A percentile compares a stretch with the other conserved stretches of the same genome.
Conservation (phyloP, 2,113 vertebrate genomes). For the Genyomyrus donnyi region DNA sequence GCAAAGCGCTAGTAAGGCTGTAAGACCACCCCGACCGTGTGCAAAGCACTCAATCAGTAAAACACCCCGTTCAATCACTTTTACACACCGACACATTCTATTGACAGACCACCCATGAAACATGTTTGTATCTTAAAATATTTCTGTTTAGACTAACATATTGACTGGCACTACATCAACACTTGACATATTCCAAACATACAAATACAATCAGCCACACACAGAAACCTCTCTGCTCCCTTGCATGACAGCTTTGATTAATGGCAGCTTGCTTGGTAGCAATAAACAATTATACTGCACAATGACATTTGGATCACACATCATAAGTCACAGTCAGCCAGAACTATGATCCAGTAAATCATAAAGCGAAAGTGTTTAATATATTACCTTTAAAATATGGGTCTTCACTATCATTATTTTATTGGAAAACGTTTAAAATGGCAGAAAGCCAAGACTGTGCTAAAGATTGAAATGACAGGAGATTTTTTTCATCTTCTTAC, state of each 20-base stretch:
- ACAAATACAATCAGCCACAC: slow-evolving; percentile 21
- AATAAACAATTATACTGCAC: slow-evolving; percentile 28
- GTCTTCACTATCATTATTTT: background rate
- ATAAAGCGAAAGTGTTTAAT: slow-evolving; percentile 13
- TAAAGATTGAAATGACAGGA: background rate
- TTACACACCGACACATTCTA: background rate
- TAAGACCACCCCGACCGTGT: background rate
- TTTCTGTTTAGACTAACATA: slow-evolving; percentile 19
- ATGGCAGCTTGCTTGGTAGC: slow-evolving; percentile 18
- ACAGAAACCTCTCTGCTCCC: slow-evolving; percentile 15
- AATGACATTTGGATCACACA: slow-evolving; percentile 22
- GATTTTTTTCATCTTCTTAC: background rate
- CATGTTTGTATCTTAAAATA: background rate
- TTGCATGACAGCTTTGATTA: slow-evolving; percentile 31
- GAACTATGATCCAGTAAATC: slow-evolving; percentile 20
- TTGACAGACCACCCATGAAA: slow-evolving; percentile 24
- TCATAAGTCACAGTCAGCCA: slow-evolving; percentile 29
- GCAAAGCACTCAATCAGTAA: background rate
- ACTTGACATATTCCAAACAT: slow-evolving; percentile 3
- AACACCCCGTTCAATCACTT: background rate
- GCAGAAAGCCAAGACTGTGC: background rate
- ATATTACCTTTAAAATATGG: slow-evolving; percentile 20
- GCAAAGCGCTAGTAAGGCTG: background rate
- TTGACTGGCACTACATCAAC: slow-evolving; percentile 16
- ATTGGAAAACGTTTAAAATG: background rate